Conservation (phyloP, 30 jellyfish, hydroid and myxozoan genomes). For the Aurelia aurita region DNA sequence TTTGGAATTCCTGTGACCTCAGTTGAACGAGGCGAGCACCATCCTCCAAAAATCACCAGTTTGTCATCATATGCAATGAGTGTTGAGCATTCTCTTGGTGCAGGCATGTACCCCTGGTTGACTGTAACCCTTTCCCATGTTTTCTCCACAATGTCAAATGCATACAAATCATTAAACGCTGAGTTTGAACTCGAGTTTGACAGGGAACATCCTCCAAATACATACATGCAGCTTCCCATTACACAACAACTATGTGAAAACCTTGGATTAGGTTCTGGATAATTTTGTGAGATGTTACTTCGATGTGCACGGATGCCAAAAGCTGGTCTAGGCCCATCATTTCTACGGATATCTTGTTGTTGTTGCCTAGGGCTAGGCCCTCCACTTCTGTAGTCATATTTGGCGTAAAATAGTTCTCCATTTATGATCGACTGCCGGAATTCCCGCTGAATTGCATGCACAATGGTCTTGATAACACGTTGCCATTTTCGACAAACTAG, state of each 20-base stretch:
- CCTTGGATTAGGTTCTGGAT: constrained; percentile 78
- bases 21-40: constrained; percentile 90
- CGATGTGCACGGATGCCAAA: constrained; percentile 37
- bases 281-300: constrained; percentile 2
- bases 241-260: constrained; percentile 85
- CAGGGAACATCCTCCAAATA: constrained; percentile 90
- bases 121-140: constrained; percentile 74
- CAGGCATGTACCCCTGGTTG: constrained; percentile 88
- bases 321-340: constrained; percentile 25
- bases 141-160: constrained; percentile 64
- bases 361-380: constrained; percentile 1
- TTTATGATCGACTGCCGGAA: constrained; percentile 42
- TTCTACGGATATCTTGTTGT: background rate
- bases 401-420: constrained; percentile 58
- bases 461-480: constrained; percentile 60
- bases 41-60: constrained; percentile 89
- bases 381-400: constrained; percentile 34
- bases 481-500: constrained; percentile 88
- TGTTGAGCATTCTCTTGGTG: constrained; percentile 94
- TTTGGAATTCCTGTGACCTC: constrained; percentile 83
- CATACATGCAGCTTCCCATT: constrained; percentile 62
- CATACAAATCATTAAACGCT: constrained; percentile 84
- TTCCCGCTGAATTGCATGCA: constrained; percentile 20
- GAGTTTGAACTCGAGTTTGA: constrained; percentile 65
- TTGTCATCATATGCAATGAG: constrained; percentile 71